A percentile compares a stretch with the other conserved stretches of the same genome.
phyloP scores from a whole-genome alignment of 1,140 invertebrate genomes.

The Drosophila repleta region DNA sequence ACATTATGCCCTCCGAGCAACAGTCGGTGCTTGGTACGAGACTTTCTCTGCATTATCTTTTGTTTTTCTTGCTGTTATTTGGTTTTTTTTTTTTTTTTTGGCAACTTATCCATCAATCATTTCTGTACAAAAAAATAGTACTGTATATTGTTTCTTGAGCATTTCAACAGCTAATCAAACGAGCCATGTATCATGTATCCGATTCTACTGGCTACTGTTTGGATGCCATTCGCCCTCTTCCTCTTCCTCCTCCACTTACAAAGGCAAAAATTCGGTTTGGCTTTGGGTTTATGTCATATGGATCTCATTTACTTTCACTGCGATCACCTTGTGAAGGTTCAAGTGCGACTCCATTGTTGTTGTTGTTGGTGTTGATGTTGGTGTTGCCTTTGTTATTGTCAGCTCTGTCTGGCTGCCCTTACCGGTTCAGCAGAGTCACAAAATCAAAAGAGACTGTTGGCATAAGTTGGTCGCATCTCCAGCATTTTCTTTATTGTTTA shows the following conservation, averaged over 20 bases:
- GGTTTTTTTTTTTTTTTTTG: neutral
- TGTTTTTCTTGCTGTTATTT: neutral
- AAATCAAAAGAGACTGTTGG: conserved; percentile 27
- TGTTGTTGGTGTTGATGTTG: conserved; percentile 8
- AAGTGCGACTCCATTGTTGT: conserved; percentile 56
- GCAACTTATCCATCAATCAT: conserved; percentile 34
- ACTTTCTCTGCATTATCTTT: conserved; percentile 34
- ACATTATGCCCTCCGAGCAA: neutral
- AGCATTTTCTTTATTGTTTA: conserved; percentile 13
- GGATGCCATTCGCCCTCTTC: neutral
- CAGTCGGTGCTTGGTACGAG: conserved; percentile 22
- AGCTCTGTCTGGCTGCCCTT: conserved; percentile 23
- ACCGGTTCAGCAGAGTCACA: conserved; percentile 40
- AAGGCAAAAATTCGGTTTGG: conserved; percentile 13
- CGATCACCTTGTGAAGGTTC: conserved; percentile 64
- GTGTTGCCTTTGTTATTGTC: conserved; percentile 10
- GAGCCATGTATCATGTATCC: conserved; percentile 1
- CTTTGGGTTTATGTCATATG: conserved; percentile 46
- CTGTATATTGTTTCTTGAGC: conserved; percentile 4
- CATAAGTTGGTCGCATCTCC: conserved; percentile 43
- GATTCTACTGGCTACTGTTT: conserved; percentile 24
- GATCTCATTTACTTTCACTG: conserved; percentile 58
- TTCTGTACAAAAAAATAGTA: neutral
- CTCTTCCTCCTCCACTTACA: neutral
- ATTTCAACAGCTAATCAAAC: conserved; percentile 1